Evolutionary conservation across 2,888 invertebrate species (phyloP), one percentile per base, ranked within the genome.

Genomic region (Desoria tigrina): DNA sequence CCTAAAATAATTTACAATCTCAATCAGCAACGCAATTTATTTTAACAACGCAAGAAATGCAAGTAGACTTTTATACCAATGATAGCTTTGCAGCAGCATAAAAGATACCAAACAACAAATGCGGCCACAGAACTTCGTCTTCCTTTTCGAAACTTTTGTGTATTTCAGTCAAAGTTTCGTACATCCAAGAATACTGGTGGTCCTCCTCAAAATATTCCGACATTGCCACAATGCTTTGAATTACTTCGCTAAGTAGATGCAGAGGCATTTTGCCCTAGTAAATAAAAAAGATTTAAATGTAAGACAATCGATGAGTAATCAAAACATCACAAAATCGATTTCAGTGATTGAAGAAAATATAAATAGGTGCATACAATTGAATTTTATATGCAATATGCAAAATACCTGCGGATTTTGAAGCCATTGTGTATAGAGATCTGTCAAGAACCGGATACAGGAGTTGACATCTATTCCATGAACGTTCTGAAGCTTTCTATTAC

Each of bases 361-460:
- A 84, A 77, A 65, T 65, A 63, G 68, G 7, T 66, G 60, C 58
- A 71, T 70, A 54, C 65, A 53, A 42, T 42, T 50, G n/a, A 16
- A 32, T 27, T 28, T n/a, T 2, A n/a, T 28, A 3, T 28, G 18
- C 21, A 2, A 4, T 32, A 24, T 16, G 26, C 55, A 56, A 50
- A 39, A 21, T 77, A 86, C 85, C 76, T 83, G 82, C 14, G 84
- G 81, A 65, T 72, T 74, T 58, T 84, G 82, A 68, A 87, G 80
- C 85, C 89, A 87, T 64, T 94, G 92, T 1, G 90, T 86, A 74
- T 92, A 93, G 37, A 96, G 86, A 80, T 97, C 96, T 79, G 94
- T 86, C 21, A 97, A 83, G 78, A 97, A 89, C 79, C 94, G 93
- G 60, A 96, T 81, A 81, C 96, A 97, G 66, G 96, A 97, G 79